A percentile compares a stretch with the other conserved stretches of the same genome.
Conservation (phyloP, 2,888 invertebrate genomes). For the Drosophila macrospina region DNA sequence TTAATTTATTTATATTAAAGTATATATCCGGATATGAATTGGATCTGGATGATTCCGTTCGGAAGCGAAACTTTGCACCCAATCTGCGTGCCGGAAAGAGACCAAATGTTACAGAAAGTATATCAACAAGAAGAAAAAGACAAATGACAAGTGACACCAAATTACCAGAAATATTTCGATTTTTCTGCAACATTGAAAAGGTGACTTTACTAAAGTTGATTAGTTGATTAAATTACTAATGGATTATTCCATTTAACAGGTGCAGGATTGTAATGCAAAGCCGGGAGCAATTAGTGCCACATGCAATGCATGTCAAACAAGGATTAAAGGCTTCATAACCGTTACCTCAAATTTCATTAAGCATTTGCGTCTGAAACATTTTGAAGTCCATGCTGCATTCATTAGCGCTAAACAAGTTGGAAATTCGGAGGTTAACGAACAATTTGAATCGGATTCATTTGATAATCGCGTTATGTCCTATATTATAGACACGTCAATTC, state of each 20-base stretch:
- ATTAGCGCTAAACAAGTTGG: constrained; percentile 32
- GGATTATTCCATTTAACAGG: neutral
- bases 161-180: constrained; percentile 46
- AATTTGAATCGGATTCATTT: constrained; percentile 37
- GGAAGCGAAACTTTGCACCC: neutral
- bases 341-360: constrained; percentile 57
- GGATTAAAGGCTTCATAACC: constrained; percentile 46
- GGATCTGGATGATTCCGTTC: neutral
- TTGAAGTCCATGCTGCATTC: constrained; percentile 43
- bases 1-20: constrained; percentile 6
- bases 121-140: constrained; percentile 14
- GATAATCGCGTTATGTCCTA: constrained; percentile 33
- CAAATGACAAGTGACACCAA: constrained; percentile 15
- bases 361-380: constrained; percentile 44
- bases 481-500: constrained; percentile 39
- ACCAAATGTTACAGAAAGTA: neutral
- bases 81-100: neutral
- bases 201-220: constrained; percentile 17
- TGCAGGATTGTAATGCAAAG: constrained; percentile 25
- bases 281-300: constrained; percentile 42
- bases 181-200: constrained; percentile 40
- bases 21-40: constrained; percentile 1
- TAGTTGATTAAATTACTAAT: too few relatives aligned
- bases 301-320: constrained; percentile 43
- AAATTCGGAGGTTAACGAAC: constrained; percentile 19